Evolutionary conservation across 2,113 vertebrate genomes (phyloP), one percentile per base, ranked within the genome.

Genomic region (Zeus faber): DNA sequence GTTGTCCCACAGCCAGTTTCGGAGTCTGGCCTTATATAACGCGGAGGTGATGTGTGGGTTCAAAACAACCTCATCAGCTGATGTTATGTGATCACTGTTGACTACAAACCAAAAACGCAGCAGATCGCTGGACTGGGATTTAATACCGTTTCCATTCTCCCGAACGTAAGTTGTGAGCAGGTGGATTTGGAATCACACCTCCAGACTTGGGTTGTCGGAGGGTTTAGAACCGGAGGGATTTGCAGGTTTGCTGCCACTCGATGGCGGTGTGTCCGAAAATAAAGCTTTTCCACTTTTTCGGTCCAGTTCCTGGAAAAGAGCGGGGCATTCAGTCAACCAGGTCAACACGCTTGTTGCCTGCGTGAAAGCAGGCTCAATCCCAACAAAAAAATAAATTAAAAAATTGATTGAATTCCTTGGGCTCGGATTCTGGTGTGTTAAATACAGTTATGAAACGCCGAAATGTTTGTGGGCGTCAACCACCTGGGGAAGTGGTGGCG

Each of bases 31-130:
- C 56, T 85, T 79, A 66, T 61, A 57, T 76, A 82, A 85, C 58
- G n/a, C 14, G 16, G 1, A 16, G 47, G 61, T 26, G 41, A 48
- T 74, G 58, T 76, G 70, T 61, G 58, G 60, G 37, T 59, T 81
- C 74, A 78, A 76, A 84, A 81, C 77, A 80, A 40, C 62, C 58
- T 60, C 53, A 67, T 79, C 78, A 78, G 76, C 43, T 75, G 80
- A 67, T 81, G 74, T 84, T 77, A 78, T 66, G 63, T 77, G 78
- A 73, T 53, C 65, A 41, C 55, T 80, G 73, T 83, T 85, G 77
- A 79, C 70, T 74, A 66, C 73, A 81, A 76, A 83, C 65, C 64
- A 79, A 51, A 62, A 64, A 74, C n/a, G 59, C 60, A 68, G 46
- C 20, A 41, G 56, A 76, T 70, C 65, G 53, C 54, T n/a, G 4